Evolutionary conservation across 1,140 invertebrate species (phyloP).

Genomic region (Pogonus chalceus): DNA sequence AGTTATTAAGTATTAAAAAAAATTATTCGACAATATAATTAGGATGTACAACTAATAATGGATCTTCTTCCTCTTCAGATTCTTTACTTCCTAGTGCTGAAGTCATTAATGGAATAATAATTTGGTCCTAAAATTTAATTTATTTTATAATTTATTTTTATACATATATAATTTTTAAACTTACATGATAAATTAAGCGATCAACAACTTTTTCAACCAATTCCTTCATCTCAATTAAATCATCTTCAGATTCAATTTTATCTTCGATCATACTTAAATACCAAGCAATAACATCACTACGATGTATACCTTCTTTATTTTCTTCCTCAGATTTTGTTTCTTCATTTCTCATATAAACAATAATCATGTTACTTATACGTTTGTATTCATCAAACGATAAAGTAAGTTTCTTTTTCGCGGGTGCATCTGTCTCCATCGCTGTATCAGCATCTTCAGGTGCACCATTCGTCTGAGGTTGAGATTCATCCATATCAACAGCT

Average conservation of each 20-base stretch:
- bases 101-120: constrained; percentile 79
- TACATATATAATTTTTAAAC: constrained; percentile 27
- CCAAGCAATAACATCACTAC: constrained; percentile 85
- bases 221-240: constrained; percentile 79
- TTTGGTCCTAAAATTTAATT: constrained; percentile 63
- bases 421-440: constrained; percentile 14
- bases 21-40: constrained; percentile 76
- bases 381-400: constrained; percentile 95
- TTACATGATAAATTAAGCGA: constrained; percentile 79
- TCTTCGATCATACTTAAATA: constrained; percentile 85
- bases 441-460: constrained; percentile 18
- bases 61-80: constrained; percentile 65
- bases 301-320: constrained; percentile 54
- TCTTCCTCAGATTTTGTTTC: constrained; percentile 59
- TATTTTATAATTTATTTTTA: constrained; percentile 8
- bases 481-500: constrained; percentile 42
- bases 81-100: constrained; percentile 46
- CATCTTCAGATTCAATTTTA: constrained; percentile 83
- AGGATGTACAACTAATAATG: constrained; percentile 86
- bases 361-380: constrained; percentile 81
- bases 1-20: too few relatives aligned
- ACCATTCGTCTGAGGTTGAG: constrained; percentile 25
- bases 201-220: constrained; percentile 95
- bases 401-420: constrained; percentile 71
- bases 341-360: constrained; percentile 77